Evolutionary conservation across 2,797 vertebrate species (phyloP).

Genomic region (Dryobates pubescens): DNA sequence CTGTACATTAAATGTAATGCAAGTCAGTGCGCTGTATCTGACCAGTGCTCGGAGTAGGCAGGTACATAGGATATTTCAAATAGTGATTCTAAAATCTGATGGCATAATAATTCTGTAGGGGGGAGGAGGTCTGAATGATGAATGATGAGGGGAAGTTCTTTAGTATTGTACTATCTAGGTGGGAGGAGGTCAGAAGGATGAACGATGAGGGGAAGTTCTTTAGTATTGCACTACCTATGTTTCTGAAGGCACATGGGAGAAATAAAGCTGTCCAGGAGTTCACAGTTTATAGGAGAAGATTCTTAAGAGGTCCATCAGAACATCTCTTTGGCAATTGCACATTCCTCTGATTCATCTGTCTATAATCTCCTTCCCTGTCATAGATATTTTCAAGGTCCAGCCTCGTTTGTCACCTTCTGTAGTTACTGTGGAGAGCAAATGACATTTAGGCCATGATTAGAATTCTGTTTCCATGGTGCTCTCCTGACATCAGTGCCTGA

Average conservation of each 20-base stretch:
- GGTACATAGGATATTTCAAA: neutral
- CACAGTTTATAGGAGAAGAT: neutral
- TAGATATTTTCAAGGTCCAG: neutral
- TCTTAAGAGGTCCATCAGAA: neutral
- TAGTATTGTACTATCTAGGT: neutral
- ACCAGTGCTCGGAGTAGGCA: neutral
- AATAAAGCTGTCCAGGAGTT: neutral
- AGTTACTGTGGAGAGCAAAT: neutral
- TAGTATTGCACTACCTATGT: neutral
- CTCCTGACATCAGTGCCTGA: neutral
- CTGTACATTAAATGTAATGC: neutral
- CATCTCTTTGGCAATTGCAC: neutral
- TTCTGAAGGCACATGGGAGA: neutral
- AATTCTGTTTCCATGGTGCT: neutral
- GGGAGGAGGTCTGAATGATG: too few species aligned
- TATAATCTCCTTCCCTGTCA: neutral
- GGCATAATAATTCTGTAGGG: neutral
- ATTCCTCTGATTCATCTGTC: neutral
- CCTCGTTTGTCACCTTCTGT: neutral
- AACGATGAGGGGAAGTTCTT: neutral
- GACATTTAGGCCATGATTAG: fast-evolving
- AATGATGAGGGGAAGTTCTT: too few species aligned
- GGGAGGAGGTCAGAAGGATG: neutral
- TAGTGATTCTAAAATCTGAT: neutral
- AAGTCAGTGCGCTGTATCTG: neutral